A percentile compares a stretch with the other conserved stretches of the same genome.
Conservation (phyloP, 2,113 vertebrate genomes). For the Amblyopsis rosae region DNA sequence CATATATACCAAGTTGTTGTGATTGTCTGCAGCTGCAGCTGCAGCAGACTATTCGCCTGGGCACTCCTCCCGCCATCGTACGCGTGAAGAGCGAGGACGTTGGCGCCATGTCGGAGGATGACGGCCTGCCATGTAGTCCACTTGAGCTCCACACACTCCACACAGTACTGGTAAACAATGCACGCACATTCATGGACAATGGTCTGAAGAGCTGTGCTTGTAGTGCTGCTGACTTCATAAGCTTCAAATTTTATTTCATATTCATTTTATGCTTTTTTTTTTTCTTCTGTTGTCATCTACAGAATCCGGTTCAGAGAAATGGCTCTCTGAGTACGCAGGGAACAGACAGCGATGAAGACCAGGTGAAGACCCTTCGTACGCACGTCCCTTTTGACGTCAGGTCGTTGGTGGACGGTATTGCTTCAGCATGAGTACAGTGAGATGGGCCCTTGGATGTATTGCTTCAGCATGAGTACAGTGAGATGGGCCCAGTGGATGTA, state of each 20-base stretch:
- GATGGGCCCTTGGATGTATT: too few relatives aligned
- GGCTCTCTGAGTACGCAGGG: constrained; percentile 82
- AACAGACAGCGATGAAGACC: constrained; percentile 82
- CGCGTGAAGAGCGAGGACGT: constrained; percentile 76
- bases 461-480: too few relatives aligned
- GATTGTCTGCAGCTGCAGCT: constrained; percentile 66
- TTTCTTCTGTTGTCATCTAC: constrained; percentile 52
- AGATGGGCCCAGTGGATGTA: too few relatives aligned
- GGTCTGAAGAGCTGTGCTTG: too few relatives aligned
- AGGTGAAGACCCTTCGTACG: constrained; percentile 70
- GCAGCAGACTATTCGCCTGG: constrained; percentile 78
- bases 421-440: not conserved
- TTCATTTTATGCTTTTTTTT: constrained; percentile 18
- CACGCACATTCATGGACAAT: not conserved
- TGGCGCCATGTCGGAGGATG: constrained; percentile 77
- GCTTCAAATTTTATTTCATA: not conserved
- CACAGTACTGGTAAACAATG: constrained; percentile 54
- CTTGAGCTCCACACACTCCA: constrained; percentile 74
- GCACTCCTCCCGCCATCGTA: constrained; percentile 75
- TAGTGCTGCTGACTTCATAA: too few relatives aligned
- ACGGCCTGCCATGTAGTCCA: constrained; percentile 79
- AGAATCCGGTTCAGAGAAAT: constrained; percentile 71
- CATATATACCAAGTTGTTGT: not conserved
- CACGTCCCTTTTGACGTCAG: not conserved
- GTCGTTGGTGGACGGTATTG: not conserved